Percentiles rank a stretch among this genome's conserved stretches.
Evolutionary conservation across 2,113 vertebrate species (phyloP).

Genomic region (Sinocyclocheilus maitianheensis): DNA sequence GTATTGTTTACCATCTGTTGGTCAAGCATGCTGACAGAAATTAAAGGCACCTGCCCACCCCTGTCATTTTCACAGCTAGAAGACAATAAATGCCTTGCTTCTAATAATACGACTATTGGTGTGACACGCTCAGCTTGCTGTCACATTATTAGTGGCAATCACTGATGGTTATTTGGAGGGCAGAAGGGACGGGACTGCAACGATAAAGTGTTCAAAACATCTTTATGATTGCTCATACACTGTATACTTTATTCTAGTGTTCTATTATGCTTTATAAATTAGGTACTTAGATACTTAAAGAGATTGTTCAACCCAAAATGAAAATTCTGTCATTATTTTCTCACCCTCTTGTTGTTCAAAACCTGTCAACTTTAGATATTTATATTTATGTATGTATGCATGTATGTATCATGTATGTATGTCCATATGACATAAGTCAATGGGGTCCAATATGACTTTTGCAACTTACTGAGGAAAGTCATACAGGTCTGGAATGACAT

Average conservation of each 20-base stretch:
- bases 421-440: too few species aligned
- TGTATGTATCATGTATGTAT: too few species aligned
- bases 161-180: constrained; percentile 21
- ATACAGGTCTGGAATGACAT: background rate
- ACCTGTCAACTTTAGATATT: too few species aligned
- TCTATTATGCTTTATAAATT: background rate
- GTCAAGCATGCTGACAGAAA: constrained; percentile 13
- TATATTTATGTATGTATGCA: too few species aligned
- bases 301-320: background rate
- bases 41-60: constrained; percentile 30
- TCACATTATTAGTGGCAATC: constrained; percentile 33
- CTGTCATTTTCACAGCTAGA: constrained; percentile 34
- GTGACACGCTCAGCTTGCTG: background rate
- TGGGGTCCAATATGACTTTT: background rate
- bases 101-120: constrained; percentile 42
- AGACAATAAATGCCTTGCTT: constrained; percentile 47
- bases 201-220: background rate
- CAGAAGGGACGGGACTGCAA: background rate
- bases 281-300: background rate
- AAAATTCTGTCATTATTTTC: background rate
- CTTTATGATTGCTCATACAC: background rate
- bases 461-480: background rate
- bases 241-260: background rate
- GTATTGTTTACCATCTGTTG: constrained; percentile 47
- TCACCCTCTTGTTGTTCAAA: background rate